Conservation (phyloP, 2,113 vertebrate species). For the Rhea pennata region DNA sequence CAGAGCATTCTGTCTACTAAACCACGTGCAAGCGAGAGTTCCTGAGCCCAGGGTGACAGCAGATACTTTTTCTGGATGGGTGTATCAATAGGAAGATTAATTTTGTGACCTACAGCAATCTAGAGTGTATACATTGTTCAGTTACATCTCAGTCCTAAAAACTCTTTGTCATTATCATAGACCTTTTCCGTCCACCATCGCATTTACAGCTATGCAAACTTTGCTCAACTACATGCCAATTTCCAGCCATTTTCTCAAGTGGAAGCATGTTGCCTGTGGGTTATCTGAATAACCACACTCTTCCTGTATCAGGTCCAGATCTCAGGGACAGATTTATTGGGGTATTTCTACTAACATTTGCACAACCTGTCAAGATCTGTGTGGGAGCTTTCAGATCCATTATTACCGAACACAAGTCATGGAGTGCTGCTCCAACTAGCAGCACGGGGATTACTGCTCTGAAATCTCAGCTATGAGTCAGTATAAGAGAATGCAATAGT, state of each 20-base stretch:
- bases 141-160: neutral
- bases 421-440: constrained; percentile 61
- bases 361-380: constrained; percentile 70
- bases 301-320: neutral
- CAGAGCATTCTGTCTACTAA: neutral
- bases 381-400: constrained; percentile 68
- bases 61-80: accelerated
- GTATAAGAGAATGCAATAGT: constrained; percentile 67
- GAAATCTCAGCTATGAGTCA: constrained; percentile 74
- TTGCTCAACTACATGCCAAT: neutral
- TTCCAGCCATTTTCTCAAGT: neutral
- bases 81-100: accelerated
- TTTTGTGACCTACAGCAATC: neutral
- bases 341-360: constrained; percentile 78
- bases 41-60: neutral
- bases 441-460: constrained; percentile 66
- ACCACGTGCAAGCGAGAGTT: accelerated
- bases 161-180: accelerated
- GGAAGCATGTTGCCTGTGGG: neutral
- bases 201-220: neutral
- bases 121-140: neutral
- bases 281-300: neutral
- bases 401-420: constrained; percentile 45
- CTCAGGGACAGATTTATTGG: constrained; percentile 70
- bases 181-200: neutral